Evolutionary conservation across 2,888 invertebrate genomes (phyloP).

Genomic region (Melipona beecheii): DNA sequence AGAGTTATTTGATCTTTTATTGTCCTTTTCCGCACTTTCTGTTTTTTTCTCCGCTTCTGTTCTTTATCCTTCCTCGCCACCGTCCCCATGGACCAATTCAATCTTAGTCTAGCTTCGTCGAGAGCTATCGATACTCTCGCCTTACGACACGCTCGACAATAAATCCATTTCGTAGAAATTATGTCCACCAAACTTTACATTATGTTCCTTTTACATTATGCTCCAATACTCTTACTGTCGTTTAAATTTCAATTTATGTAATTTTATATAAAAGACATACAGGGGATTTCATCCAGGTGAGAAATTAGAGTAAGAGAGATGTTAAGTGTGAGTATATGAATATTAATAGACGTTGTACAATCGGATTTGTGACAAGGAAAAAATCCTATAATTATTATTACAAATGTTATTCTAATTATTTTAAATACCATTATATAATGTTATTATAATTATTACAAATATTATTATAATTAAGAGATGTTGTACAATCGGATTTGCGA

Average conservation of each 20-base stretch:
- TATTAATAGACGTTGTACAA: not conserved
- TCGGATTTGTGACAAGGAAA: not conserved
- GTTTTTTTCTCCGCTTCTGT: conserved; percentile 36
- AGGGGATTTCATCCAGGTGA: not conserved
- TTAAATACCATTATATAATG: too few relatives aligned
- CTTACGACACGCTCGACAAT: not conserved
- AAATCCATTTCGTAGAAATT: not conserved
- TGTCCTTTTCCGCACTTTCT: conserved; percentile 53
- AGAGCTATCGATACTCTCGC: conserved; percentile 22
- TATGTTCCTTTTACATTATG: too few relatives aligned
- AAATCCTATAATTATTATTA: not conserved
- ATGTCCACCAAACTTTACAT: not conserved
- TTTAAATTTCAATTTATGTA: too few relatives aligned
- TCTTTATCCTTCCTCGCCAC: conserved; percentile 18
- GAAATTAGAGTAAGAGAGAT: not conserved
- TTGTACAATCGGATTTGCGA: too few relatives aligned
- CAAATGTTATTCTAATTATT: too few relatives aligned
- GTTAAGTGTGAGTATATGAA: too few relatives aligned
- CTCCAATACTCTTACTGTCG: too few relatives aligned
- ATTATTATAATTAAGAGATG: too few relatives aligned
- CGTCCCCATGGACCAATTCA: conserved; percentile 76
- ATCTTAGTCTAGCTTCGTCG: conserved; percentile 70
- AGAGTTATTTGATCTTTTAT: conserved; percentile 69
- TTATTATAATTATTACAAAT: too few relatives aligned
- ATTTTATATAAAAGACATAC: too few relatives aligned